A percentile compares a stretch with the other conserved stretches of the same genome.
Conservation (phyloP, 1,140 invertebrate genomes). For the Mesaphorura yosii region DNA sequence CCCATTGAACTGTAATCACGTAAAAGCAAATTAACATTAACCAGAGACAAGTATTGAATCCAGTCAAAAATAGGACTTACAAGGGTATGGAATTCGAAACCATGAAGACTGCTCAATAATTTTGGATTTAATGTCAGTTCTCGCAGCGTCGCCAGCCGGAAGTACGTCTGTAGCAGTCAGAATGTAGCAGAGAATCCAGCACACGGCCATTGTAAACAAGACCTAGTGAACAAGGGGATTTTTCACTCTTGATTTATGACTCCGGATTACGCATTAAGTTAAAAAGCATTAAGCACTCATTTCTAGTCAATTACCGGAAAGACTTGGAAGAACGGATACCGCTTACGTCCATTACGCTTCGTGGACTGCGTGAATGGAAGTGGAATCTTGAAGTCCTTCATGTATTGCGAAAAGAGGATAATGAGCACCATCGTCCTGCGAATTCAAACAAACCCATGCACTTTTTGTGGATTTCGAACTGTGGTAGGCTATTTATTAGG, state of each 20-base stretch:
- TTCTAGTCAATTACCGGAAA: constrained; percentile 72
- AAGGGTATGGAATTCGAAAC: constrained; percentile 55
- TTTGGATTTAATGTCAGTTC: constrained; percentile 62
- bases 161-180: constrained; percentile 57
- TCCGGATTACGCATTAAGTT: neutral
- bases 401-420: constrained; percentile 68
- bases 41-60: neutral
- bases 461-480: no score
- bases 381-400: constrained; percentile 56
- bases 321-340: constrained; percentile 65
- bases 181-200: constrained; percentile 65
- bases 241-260: no score
- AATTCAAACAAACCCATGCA: constrained; percentile 46
- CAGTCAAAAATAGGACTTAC: constrained; percentile 32
- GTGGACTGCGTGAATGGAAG: constrained; percentile 44
- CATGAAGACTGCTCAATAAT: constrained; percentile 62
- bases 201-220: constrained; percentile 61
- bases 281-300: neutral
- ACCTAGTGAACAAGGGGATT: constrained; percentile 50
- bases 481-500: neutral
- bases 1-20: constrained; percentile 84
- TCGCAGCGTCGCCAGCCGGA: constrained; percentile 52
- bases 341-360: constrained; percentile 46
- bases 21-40: constrained; percentile 14
- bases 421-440: constrained; percentile 66